These are phyloP conservation scores for Momotus momota DNA, from an alignment of 2,797 vertebrate species.

Conservation along the genomic window DNA sequence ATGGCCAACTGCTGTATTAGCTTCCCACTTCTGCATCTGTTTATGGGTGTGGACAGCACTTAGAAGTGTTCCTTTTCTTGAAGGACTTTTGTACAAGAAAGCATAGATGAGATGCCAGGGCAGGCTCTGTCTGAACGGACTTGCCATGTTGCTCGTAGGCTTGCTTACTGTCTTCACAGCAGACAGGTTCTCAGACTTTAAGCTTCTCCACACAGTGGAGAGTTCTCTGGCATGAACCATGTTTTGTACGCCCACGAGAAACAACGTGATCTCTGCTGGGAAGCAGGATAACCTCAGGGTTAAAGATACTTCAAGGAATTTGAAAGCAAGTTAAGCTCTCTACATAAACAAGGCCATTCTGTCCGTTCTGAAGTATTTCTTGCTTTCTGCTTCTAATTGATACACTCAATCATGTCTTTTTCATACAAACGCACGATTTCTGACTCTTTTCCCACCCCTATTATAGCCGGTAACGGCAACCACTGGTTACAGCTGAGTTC, in stretches of 20 bases:
- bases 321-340: not conserved
- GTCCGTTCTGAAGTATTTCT: not conserved
- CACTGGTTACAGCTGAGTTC: not conserved
- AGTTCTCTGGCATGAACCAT: not conserved
- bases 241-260: not conserved
- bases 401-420: not conserved
- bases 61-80: not conserved
- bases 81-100: not conserved
- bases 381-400: not conserved
- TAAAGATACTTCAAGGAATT: not conserved
- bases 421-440: not conserved
- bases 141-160: fast-evolving
- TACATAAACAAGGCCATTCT: not conserved
- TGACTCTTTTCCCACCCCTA: not conserved
- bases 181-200: not conserved
- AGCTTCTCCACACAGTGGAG: not conserved
- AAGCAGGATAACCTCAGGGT: not conserved
- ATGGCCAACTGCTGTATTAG: not conserved
- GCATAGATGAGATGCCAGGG: not conserved
- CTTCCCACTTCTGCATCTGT: slow-evolving; percentile 33
- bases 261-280: not conserved
- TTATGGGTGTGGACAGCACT: slow-evolving; percentile 37
- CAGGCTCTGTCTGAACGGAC: not conserved
- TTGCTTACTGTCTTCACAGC: not conserved
- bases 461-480: not conserved